phyloP scores from a whole-genome alignment of 2,888 invertebrate species.

The Lepas anatifera region DNA sequence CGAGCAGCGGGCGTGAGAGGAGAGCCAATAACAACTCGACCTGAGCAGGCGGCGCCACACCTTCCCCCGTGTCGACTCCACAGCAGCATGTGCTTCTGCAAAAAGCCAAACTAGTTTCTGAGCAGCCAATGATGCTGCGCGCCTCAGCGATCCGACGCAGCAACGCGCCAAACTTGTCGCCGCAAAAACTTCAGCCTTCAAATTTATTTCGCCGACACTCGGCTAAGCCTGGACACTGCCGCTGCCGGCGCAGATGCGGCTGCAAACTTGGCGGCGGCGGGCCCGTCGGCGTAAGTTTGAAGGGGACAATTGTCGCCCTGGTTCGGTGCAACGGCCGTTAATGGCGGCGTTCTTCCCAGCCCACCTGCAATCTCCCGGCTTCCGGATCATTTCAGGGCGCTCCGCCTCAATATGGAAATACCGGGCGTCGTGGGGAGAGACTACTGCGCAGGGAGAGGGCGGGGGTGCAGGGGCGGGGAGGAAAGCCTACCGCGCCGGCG shows the following conservation, averaged over 20 bases:
- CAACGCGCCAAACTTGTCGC: background rate
- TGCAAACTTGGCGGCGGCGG: background rate
- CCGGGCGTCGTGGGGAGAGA: background rate
- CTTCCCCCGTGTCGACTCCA: no score
- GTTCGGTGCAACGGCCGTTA: no score
- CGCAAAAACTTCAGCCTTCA: background rate
- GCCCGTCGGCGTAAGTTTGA: background rate
- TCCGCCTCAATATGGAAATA: background rate
- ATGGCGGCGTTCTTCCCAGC: background rate
- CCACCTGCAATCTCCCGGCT: slow-evolving; percentile 1
- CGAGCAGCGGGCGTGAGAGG: no score
- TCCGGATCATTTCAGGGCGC: background rate
- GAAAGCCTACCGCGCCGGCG: no score
- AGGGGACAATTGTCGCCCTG: background rate
- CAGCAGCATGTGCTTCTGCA: no score
- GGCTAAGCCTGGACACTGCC: background rate
- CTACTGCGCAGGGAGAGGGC: no score
- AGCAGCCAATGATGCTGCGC: no score
- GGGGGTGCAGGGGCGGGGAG: no score
- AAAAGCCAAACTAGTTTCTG: no score
- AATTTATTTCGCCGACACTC: background rate
- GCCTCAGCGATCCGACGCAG: no score
- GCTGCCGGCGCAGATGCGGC: background rate
- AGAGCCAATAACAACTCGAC: no score
- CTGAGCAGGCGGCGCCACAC: no score